Evolutionary conservation across 23 tunicate genomes (phyloP), one percentile per base, ranked within the genome.

Genomic region (Ciona savignyi): DNA sequence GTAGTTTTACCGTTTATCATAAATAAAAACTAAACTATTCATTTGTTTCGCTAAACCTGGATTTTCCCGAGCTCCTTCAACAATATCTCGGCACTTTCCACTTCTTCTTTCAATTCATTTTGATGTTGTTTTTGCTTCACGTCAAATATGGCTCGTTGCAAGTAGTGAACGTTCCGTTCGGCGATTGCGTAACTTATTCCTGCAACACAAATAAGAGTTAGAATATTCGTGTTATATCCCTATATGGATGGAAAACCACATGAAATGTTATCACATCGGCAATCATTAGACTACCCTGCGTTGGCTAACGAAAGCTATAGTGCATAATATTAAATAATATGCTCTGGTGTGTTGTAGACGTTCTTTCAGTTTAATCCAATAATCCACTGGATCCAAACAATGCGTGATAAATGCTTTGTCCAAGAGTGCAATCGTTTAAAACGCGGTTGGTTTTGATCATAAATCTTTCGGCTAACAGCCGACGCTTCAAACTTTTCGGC

Each of bases 21-120:
- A n/a, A n/a, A n/a, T n/a, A n/a, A n/a, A n/a, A n/a, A n/a, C n/a
- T n/a, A n/a, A n/a, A n/a, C n/a, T n/a, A n/a, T n/a, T n/a, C n/a
- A n/a, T n/a, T n/a, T n/a, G n/a, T n/a, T n/a, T n/a, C n/a, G n/a
- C n/a, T n/a, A n/a, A n/a, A 88, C 96, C 67, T 88, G 78, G 1
- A 73, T 62, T 34, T 73, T 88, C 60, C 77, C 82, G 65, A 88
- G 67, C 21, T 81, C 86, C n/a, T 81, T 35, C 31, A 88, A 56
- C 66, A 88, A 51, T 49, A 68, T 65, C 74, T 88, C 96, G 2
- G 87, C 82, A 32, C 66, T 67, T 29, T 77, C 29, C 21, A 88
- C 25, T 29, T 88, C 96, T n/a, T 34, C 67, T 60, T 66, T 33
- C 56, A 88, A 60, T 23, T 82, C 87, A 2, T 65, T 25, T 23